Conservation (phyloP, 92 coral and sea anemone species). For the Zoanthus sansibaricus region DNA sequence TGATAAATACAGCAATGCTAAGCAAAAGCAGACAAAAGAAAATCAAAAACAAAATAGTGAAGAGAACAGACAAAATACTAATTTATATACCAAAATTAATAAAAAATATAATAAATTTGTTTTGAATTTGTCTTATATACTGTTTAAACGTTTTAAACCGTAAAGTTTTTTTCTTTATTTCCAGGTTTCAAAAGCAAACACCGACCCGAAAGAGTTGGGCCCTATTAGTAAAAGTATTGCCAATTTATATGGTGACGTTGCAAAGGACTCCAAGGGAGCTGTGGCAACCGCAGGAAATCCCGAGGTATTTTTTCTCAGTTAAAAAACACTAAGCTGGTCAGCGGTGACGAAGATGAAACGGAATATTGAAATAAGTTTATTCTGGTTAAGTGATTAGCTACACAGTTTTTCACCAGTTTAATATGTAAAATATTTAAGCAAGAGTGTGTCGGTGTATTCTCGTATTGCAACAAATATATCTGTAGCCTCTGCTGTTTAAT, state of each 20-base stretch:
- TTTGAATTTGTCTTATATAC: not conserved
- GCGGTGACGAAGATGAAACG: no score
- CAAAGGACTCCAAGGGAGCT: slow-evolving; percentile 91
- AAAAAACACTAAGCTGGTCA: no score
- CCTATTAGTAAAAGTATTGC: slow-evolving; percentile 93
- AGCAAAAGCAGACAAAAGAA: not conserved
- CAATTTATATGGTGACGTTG: slow-evolving; percentile 82
- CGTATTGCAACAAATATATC: no score
- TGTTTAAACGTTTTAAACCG: not conserved
- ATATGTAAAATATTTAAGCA: no score
- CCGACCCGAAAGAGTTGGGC: slow-evolving; percentile 93
- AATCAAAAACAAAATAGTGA: not conserved
- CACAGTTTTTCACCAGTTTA: no score
- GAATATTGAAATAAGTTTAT: no score
- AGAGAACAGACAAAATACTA: no score
- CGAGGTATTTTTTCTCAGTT: slow-evolving; percentile 63
- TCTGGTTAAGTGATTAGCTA: no score
- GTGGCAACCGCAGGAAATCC: slow-evolving; percentile 92
- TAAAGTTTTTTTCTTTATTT: not conserved
- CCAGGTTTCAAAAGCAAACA: slow-evolving; percentile 93
- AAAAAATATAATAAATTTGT: not conserved
- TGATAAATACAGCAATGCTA: no score
- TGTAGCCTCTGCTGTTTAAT: no score
- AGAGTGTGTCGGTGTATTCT: no score
- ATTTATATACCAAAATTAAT: not conserved